These are phyloP conservation scores for Hemicordylus capensis DNA, from an alignment of 2,113 vertebrate genomes.

Conservation along the genomic window DNA sequence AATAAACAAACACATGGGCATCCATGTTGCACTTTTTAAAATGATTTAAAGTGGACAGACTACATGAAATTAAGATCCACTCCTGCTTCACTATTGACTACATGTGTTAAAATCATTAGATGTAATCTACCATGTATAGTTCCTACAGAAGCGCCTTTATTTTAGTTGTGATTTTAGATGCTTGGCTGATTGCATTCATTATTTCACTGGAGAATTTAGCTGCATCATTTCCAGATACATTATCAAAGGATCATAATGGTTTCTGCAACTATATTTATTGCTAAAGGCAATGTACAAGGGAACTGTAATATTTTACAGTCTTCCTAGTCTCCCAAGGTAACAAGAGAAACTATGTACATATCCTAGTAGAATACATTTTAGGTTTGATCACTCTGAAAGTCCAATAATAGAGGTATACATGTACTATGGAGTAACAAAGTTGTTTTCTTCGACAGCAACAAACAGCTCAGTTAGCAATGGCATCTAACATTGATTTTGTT, in stretches of 20 bases:
- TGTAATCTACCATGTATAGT: not conserved
- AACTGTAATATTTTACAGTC: constrained; percentile 61
- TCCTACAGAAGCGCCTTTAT: not conserved
- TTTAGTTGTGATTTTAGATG: not conserved
- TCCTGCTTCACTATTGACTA: not conserved
- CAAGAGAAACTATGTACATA: constrained; percentile 48
- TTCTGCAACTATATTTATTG: constrained; percentile 56
- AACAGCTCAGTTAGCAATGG: constrained; percentile 68
- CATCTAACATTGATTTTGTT: constrained; percentile 74
- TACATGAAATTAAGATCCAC: no score
- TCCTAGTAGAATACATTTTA: constrained; percentile 60
- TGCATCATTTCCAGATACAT: constrained; percentile 28
- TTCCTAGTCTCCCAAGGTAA: constrained; percentile 67
- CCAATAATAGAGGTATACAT: constrained; percentile 66
- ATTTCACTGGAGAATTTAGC: not conserved
- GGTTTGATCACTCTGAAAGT: constrained; percentile 72
- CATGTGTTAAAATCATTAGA: not conserved
- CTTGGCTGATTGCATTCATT: not conserved
- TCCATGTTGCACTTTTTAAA: no score
- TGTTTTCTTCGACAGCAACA: constrained; percentile 68
- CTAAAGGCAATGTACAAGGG: constrained; percentile 56
- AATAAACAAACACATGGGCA: no score
- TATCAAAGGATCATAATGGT: constrained; percentile 17
- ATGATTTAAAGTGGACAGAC: no score
- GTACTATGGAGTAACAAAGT: constrained; percentile 67